A percentile compares a stretch with the other conserved stretches of the same genome.
These are phyloP conservation scores for Triplophysa rosa DNA, from an alignment of 2,113 vertebrate species.

Conservation along the genomic window DNA sequence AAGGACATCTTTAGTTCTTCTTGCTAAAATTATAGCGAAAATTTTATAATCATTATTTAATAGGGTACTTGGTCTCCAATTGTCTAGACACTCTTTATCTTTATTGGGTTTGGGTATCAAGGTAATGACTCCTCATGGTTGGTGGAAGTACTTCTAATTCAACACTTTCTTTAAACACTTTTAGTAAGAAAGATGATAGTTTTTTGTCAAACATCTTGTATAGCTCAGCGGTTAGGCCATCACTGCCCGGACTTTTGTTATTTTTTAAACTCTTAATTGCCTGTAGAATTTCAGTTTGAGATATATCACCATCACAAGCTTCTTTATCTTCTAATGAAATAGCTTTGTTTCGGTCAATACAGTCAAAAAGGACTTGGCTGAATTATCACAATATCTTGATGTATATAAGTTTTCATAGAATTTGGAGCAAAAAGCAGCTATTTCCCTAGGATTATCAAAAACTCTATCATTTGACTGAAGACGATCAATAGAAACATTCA, in stretches of 20 bases:
- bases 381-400: background rate
- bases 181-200: background rate
- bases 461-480: background rate
- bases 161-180: conserved; percentile 1
- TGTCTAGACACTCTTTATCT: too few relatives aligned
- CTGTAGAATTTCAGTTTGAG: conserved; percentile 3
- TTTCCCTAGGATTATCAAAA: background rate
- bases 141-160: background rate
- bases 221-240: conserved; percentile 16
- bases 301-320: background rate
- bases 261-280: too few relatives aligned
- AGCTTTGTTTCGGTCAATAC: background rate
- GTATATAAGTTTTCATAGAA: conserved; percentile 5
- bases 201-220: conserved; percentile 18
- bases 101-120: background rate
- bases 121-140: background rate
- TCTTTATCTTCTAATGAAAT: conserved; percentile 17
- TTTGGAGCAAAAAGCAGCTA: background rate
- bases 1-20: too few relatives aligned
- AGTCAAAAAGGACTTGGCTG: too few relatives aligned
- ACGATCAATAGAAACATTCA: background rate
- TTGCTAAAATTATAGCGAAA: too few relatives aligned
- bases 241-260: conserved; percentile 1
- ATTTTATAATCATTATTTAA: too few relatives aligned
- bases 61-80: too few relatives aligned